phyloP scores from a whole-genome alignment of 2,888 invertebrate genomes.

The Drosophila subsilvestris region DNA sequence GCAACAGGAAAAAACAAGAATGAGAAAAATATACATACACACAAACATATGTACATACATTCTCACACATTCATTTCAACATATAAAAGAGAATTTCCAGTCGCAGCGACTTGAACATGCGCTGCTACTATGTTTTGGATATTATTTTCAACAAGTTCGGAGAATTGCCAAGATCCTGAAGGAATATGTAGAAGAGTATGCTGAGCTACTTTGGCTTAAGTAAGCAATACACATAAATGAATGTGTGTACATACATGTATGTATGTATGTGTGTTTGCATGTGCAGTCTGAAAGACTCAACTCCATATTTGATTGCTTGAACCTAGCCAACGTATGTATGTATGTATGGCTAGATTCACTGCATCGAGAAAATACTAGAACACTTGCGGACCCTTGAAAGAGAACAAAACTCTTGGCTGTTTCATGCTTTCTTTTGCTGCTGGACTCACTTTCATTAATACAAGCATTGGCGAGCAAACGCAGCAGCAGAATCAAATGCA shows the following conservation, averaged over 20 bases:
- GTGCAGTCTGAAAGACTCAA: neutral
- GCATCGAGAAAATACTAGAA: constrained; percentile 9
- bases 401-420: constrained; percentile 2
- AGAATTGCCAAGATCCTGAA: neutral
- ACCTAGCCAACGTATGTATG: neutral
- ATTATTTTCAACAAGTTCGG: neutral
- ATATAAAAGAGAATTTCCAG: constrained; percentile 21
- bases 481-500: constrained; percentile 67
- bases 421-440: constrained; percentile 73
- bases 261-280: too few species aligned
- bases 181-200: neutral
- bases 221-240: neutral
- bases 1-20: constrained; percentile 57
- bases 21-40: constrained; percentile 54
- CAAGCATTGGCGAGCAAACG: constrained; percentile 41
- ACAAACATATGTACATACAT: constrained; percentile 46
- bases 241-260: neutral
- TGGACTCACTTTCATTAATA: constrained; percentile 78
- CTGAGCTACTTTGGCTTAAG: neutral
- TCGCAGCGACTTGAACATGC: constrained; percentile 17
- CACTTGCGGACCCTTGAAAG: constrained; percentile 19
- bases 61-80: constrained; percentile 6
- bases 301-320: neutral
- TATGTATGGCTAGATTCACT: neutral
- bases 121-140: constrained; percentile 7